Percentiles rank a stretch among this genome's conserved stretches.
Evolutionary conservation across 2,888 invertebrate genomes (phyloP).

Genomic region (Leptopilina drosophilae): DNA sequence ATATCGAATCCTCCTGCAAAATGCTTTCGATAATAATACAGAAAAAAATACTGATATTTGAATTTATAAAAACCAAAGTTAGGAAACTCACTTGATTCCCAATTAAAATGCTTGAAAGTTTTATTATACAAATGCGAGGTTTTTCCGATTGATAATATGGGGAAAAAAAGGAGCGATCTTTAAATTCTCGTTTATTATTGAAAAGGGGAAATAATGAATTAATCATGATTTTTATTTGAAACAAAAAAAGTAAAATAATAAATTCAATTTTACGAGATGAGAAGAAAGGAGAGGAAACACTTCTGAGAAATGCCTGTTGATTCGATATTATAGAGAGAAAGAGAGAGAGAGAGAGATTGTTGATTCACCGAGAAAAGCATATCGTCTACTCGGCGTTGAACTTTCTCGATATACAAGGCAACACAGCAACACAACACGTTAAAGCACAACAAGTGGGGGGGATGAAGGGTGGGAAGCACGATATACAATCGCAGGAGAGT

Average conservation of each 20-base stretch:
- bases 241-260: too few relatives aligned
- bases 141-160: conserved; percentile 7
- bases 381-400: conserved; percentile 77
- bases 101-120: background rate
- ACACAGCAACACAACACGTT: conserved; percentile 75
- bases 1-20: too few relatives aligned
- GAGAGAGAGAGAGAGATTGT: conserved; percentile 52
- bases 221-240: conserved; percentile 19
- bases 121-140: background rate
- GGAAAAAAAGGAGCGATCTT: background rate
- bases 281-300: too few relatives aligned
- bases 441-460: conserved; percentile 77
- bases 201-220: conserved; percentile 6
- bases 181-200: conserved; percentile 10
- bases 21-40: background rate
- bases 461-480: conserved; percentile 70
- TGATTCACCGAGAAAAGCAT: conserved; percentile 65
- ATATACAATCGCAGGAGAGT: conserved; percentile 70
- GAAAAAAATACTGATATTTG: background rate
- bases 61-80: background rate
- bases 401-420: conserved; percentile 77
- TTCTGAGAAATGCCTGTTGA: conserved; percentile 70
- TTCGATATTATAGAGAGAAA: conserved; percentile 52
- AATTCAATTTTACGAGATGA: too few relatives aligned
- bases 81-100: background rate